Evolutionary conservation across 2,888 invertebrate species (phyloP), one percentile per base, ranked within the genome.

Genomic region (Xestoiulus laeticollis): DNA sequence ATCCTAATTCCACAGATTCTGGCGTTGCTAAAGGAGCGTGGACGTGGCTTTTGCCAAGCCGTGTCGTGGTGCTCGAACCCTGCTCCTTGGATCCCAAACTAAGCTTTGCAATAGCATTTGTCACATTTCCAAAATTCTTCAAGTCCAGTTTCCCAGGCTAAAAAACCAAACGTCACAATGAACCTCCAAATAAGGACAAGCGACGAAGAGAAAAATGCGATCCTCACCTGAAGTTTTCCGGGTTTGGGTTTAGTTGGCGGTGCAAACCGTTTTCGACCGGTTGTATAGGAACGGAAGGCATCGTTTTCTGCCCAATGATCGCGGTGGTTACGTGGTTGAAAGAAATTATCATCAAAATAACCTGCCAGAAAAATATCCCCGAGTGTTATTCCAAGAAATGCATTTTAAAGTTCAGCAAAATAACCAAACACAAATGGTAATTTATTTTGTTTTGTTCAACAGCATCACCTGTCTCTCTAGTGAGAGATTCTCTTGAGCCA

Each of bases 71-170:
- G 87, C 89, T 87, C 90, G 90, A 78, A 78, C 88, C 93, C 95
- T 94, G 93, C 95, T 94, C 95, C 86, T 88, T 88, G 22, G 88
- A 44, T 94, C 93, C 91, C 94, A 93, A 92, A 94, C 89, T 91
- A 87, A 91, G 89, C 89, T 90, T 90, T 83, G 90, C 94, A 85
- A 97, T 94, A 6, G 96, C 97, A 91, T 97, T 96, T 90, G 96
- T 96, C 89, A 97, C 96, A 92, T 96, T 95, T 86, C 96, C 95
- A 92, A 96, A 97, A 92, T 97, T 96, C 92, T 96, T 96, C 94
- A 97, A 93, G 92, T 97, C 97, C 91, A 97, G 93, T 93, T 97
- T 97, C 88, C 97, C 97, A 22, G 97, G 97, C 94, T 97, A 96
- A 88, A 38, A 85, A 85, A 14, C n/a, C 1, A 85, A 44, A 22